Evolutionary conservation across 2,113 vertebrate species (phyloP), one percentile per base, ranked within the genome.

Genomic region (Notarius lentiginosus): DNA sequence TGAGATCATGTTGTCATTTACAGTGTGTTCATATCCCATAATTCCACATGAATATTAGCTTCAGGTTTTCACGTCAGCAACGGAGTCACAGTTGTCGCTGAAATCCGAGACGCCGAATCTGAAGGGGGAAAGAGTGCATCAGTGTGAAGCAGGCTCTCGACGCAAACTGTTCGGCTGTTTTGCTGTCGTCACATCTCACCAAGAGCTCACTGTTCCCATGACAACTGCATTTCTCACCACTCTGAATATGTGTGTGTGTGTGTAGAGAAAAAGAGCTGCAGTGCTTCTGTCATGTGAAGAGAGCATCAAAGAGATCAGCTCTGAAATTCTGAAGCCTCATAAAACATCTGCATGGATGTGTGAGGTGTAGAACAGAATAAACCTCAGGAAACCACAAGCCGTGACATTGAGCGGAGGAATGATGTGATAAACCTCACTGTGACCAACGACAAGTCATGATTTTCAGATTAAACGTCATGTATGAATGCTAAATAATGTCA

Each of bases 201-300:
- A 51, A 72, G 85, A 80, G 89, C 86, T 84, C 80, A 63, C 66
- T 79, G 89, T 90, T 88, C 73, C 86, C 86, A 86, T 90, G 89
- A 88, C 89, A 90, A 90, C 89, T 77, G 27, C 86, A 83, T 88
- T 88, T 87, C 85, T 90, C 84, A 86, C 72, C 65, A n/a, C 68
- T 86, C 80, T 41, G 84, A 90, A 70, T 65, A 75, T 34, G 87
- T 83, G 70, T 68, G 85, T 82, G 89, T 76, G 76, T 76, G 76
- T 81, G 70, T 73, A 24, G 17, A 41, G 85, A 75, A 82, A 73
- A 82, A 61, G 61, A 55, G 77, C 73, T 61, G 47, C 70, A 72
- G 47, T 86, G 53, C 61, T 86, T 82, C 65, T 86, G 85, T 81
- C 85, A 86, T 27, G 14, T 55, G 75, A 86, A 72, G 65, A 68